These are phyloP conservation scores for Lindbergichthys nudifrons DNA, from an alignment of 2,797 vertebrate genomes.

Conservation along the genomic window DNA sequence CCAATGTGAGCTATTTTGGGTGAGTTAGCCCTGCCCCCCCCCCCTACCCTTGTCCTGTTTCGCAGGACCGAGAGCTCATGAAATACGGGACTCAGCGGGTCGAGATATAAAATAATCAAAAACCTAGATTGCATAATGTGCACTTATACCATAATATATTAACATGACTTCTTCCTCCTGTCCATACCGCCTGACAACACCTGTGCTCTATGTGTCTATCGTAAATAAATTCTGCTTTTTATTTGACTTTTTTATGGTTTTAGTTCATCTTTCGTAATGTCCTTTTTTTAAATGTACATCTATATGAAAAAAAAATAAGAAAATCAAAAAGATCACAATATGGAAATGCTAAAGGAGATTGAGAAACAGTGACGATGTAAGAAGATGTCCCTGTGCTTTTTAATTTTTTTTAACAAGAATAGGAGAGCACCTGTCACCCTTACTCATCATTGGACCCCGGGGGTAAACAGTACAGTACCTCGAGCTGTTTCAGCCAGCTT, in stretches of 20 bases:
- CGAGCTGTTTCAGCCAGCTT: constrained; percentile 81
- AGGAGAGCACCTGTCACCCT: constrained; percentile 82
- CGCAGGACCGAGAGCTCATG: constrained; percentile 40
- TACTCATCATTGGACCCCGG: constrained; percentile 56
- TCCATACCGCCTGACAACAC: constrained; percentile 80
- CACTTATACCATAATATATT: constrained; percentile 93
- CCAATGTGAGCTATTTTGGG: constrained; percentile 78
- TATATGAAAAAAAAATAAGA: constrained; percentile 63
- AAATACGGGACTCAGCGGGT: constrained; percentile 73
- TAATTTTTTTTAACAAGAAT: constrained; percentile 54
- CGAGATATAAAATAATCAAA: constrained; percentile 80
- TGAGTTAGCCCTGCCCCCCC: constrained; percentile 62
- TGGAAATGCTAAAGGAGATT: constrained; percentile 68
- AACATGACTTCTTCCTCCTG: constrained; percentile 83
- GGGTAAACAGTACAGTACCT: constrained; percentile 90
- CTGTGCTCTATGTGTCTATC: constrained; percentile 92
- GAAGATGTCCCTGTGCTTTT: constrained; percentile 87
- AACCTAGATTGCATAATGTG: constrained; percentile 93
- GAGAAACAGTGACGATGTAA: constrained; percentile 64
- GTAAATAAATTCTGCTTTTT: constrained; percentile 92
- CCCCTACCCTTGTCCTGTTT: constrained; percentile 31
- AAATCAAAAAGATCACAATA: constrained; percentile 61
- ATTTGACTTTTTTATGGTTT: constrained; percentile 74
- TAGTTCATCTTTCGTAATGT: constrained; percentile 76
- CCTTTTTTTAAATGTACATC: constrained; percentile 77